These are phyloP conservation scores for Megastigmus dorsalis DNA, from an alignment of 2,888 invertebrate species.

Conservation along the genomic window DNA sequence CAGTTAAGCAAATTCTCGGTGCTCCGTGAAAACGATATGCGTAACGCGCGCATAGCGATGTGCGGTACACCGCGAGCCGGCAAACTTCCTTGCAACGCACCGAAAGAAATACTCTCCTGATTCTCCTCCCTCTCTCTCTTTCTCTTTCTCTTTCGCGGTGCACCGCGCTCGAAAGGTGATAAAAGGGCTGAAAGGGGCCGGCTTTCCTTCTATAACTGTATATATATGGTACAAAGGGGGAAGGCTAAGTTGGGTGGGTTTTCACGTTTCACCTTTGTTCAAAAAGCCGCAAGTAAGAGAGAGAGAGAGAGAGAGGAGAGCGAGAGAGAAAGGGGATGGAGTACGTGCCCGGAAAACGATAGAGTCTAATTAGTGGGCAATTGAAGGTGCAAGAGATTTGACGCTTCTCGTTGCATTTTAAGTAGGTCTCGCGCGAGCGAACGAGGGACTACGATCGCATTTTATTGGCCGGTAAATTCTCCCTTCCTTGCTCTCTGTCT, in stretches of 20 bases:
- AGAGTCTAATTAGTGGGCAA: constrained; percentile 60
- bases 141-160: constrained; percentile 10
- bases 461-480: constrained; percentile 42
- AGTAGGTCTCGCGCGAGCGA: neutral
- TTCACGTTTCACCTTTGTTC: constrained; percentile 39
- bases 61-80: constrained; percentile 23
- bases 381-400: constrained; percentile 53
- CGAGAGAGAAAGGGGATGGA: neutral
- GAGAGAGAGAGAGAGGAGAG: neutral
- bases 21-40: neutral
- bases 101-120: neutral
- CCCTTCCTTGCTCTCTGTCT: neutral
- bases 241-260: constrained; percentile 22
- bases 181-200: constrained; percentile 17
- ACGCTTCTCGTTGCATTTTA: constrained; percentile 38
- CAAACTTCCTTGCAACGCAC: constrained; percentile 21
- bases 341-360: constrained; percentile 56
- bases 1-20: constrained; percentile 4
- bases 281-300: no score
- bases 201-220: constrained; percentile 13
- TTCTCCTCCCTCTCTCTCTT: neutral
- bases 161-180: constrained; percentile 2
- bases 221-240: no score
- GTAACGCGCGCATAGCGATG: neutral
- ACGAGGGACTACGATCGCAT: neutral